Conservation (phyloP, 2,888 invertebrate species). For the Ischnus inquisitorius region DNA sequence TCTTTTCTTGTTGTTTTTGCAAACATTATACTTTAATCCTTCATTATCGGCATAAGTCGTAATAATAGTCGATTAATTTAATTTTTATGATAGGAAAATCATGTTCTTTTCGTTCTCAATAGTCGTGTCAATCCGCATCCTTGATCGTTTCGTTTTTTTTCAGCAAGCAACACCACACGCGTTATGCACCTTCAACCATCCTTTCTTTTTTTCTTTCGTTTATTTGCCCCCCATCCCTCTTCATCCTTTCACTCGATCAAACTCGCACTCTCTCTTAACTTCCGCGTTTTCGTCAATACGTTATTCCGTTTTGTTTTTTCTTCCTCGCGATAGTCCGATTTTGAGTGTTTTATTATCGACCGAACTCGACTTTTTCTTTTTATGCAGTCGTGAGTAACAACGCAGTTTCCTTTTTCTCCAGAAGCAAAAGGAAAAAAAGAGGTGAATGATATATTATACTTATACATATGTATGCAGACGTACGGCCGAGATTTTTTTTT, state of each 20-base stretch:
- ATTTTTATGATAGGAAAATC: constrained; percentile 49
- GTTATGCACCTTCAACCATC: background rate
- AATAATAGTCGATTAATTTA: constrained; percentile 46
- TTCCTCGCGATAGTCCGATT: constrained; percentile 6
- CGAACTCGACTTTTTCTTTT: constrained; percentile 17
- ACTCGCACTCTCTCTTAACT: background rate
- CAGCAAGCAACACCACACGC: constrained; percentile 26
- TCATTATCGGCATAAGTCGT: constrained; percentile 55
- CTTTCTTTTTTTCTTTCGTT: background rate
- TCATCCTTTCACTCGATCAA: constrained; percentile 16
- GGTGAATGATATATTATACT: constrained; percentile 23
- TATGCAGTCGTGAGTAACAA: background rate
- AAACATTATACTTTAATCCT: constrained; percentile 45
- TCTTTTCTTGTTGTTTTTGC: constrained; percentile 34
- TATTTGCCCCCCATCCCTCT: background rate
- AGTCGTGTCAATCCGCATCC: constrained; percentile 36
- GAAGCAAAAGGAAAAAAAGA: constrained; percentile 52
- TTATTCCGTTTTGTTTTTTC: background rate
- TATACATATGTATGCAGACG: constrained; percentile 38
- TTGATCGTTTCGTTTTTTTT: constrained; percentile 6
- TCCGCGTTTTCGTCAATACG: background rate
- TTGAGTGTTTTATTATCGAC: constrained; percentile 25
- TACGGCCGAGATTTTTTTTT: constrained; percentile 24
- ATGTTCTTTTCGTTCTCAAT: constrained; percentile 1
- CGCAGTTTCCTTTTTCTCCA: constrained; percentile 5